These are phyloP conservation scores for Apis florea DNA, from an alignment of 1,140 invertebrate genomes.

Conservation along the genomic window DNA sequence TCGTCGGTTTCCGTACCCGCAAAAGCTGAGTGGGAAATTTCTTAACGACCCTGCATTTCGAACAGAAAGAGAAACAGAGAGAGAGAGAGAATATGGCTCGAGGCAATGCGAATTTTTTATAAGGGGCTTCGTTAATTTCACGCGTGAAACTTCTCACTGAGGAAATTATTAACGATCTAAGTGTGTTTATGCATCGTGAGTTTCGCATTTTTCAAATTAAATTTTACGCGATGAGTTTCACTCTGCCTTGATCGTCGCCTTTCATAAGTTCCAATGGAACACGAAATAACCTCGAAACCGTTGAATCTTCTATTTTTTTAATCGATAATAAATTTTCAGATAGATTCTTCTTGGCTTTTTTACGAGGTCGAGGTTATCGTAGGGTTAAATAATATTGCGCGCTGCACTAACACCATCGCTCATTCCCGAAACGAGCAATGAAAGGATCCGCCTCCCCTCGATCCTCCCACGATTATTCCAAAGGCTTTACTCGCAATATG, in stretches of 20 bases:
- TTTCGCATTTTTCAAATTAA: too few species aligned
- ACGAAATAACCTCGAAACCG: too few species aligned
- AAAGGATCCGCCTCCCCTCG: neutral
- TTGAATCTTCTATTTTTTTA: too few species aligned
- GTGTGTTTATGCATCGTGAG: too few species aligned
- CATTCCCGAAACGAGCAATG: slow-evolving; percentile 2
- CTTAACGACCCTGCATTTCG: slow-evolving; percentile 38
- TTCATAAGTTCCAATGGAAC: too few species aligned
- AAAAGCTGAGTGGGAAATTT: slow-evolving; percentile 39
- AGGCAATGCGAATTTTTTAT: slow-evolving; percentile 60
- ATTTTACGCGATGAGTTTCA: too few species aligned
- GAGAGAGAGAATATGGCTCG: neutral
- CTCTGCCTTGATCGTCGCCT: too few species aligned
- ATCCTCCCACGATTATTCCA: slow-evolving; percentile 1
- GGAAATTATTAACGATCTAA: slow-evolving; percentile 4
- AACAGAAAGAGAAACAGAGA: neutral
- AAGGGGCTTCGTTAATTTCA: slow-evolving; percentile 51
- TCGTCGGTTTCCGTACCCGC: slow-evolving; percentile 41
- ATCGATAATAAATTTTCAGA: too few species aligned
- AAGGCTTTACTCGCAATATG: neutral
- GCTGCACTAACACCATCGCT: neutral
- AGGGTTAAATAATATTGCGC: slow-evolving; percentile 44
- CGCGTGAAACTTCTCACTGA: slow-evolving; percentile 36
- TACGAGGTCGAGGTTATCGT: too few species aligned
- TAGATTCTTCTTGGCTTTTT: too few species aligned